Evolutionary conservation across 2,797 vertebrate species (phyloP), one percentile per base, ranked within the genome.

Genomic region (Sparidentex hasta): DNA sequence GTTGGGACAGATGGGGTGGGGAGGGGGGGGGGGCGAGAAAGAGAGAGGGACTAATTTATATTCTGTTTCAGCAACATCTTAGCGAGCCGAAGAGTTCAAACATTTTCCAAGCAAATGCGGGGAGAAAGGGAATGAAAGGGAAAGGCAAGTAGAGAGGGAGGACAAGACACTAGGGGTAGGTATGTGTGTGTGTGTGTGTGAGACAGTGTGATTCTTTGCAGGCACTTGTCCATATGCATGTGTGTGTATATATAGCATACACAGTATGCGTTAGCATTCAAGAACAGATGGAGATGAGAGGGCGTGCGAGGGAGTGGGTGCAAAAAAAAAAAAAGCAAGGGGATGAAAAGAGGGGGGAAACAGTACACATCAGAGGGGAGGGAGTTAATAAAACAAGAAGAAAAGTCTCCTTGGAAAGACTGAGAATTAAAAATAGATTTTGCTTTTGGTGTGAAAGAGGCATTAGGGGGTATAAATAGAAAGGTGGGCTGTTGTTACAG

Each of bases 11-110:
- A 94, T 90, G 80, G 83, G 86, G 86, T 41, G 65, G 57, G 74
- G 64, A n/a, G 47, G 23, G 13, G 61, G 46, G 38, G 27, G n/a
- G n/a, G 12, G 65, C 11, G 18, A 4, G 50, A 1, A 50, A 23
- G 59, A 56, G 74, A 62, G 54, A 76, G 68, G 67, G 82, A 76
- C 90, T 92, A 86, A 94, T 95, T 95, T 84, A 94, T 90, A 95
- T 95, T 96, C 94, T 84, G 90, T 93, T 94, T 95, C 91, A 92
- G 89, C 86, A 86, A 93, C 91, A 92, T 95, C 93, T 94, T 94
- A 93, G 93, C 79, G 72, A 94, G 85, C 84, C 71, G 70, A 87
- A 82, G 90, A 93, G 88, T 95, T 95, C 94, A 95, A 95, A 94
- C 94, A 93, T 93, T 94, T 90, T 86, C 90, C 88, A 77, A 90